Percentiles rank a stretch among this genome's conserved stretches.
phyloP scores from a whole-genome alignment of 1,140 invertebrate species.

The Euura lappo region DNA sequence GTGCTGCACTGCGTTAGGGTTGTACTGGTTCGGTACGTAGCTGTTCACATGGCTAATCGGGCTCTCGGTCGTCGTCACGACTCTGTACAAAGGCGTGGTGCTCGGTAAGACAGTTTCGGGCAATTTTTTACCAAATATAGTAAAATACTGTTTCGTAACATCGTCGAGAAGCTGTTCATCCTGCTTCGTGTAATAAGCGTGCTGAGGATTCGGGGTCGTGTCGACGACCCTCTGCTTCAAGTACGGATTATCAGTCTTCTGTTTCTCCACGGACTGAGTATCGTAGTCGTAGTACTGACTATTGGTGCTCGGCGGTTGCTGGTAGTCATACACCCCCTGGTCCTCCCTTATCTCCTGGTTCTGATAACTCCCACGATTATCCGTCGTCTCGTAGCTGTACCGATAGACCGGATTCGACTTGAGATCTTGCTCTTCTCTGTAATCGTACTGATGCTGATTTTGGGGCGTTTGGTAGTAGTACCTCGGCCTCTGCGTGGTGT shows the following conservation, averaged over 20 bases:
- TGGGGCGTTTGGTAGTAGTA: constrained; percentile 42
- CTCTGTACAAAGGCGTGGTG: constrained; percentile 64
- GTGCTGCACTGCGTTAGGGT: constrained; percentile 29
- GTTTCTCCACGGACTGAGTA: constrained; percentile 45
- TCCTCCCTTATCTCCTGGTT: constrained; percentile 45
- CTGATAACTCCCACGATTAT: constrained; percentile 48
- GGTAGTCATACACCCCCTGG: constrained; percentile 49
- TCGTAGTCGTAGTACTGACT: constrained; percentile 43
- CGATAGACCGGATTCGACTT: constrained; percentile 66
- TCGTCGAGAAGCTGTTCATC: constrained; percentile 75
- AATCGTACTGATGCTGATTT: constrained; percentile 28
- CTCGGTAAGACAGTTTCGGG: constrained; percentile 53
- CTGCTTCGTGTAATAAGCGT: constrained; percentile 74
- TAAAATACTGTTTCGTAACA: constrained; percentile 78
- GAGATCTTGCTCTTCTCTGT: constrained; percentile 27
- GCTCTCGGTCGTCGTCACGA: constrained; percentile 55
- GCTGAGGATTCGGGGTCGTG: constrained; percentile 68
- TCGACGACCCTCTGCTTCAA: constrained; percentile 10
- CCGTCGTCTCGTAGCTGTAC: constrained; percentile 64
- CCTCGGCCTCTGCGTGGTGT: constrained; percentile 59
- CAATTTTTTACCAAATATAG: constrained; percentile 76
- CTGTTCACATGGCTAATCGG: constrained; percentile 45
- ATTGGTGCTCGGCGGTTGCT: constrained; percentile 36
- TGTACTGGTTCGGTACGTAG: constrained; percentile 41
- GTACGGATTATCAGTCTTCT: constrained; percentile 32